A percentile compares a stretch with the other conserved stretches of the same genome.
These are phyloP conservation scores for Scelioninae gen. 1 DNA, from an alignment of 2,888 invertebrate species.

Conservation along the genomic window DNA sequence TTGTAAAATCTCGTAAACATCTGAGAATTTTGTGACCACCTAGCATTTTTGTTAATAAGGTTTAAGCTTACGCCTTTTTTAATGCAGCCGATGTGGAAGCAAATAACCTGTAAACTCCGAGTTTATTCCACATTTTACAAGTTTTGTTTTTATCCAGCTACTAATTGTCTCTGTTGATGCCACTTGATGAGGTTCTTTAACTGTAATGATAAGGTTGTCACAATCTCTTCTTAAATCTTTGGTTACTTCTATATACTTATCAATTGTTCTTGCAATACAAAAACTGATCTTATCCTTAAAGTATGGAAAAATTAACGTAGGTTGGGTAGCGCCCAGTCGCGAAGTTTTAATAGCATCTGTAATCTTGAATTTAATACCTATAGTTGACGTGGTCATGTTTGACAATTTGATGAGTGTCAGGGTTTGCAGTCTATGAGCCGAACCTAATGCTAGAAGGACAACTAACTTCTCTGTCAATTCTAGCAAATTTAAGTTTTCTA, in stretches of 20 bases:
- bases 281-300: neutral
- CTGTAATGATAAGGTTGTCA: neutral
- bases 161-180: slow-evolving; percentile 7
- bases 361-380: neutral
- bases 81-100: too few species aligned
- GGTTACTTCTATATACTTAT: slow-evolving; percentile 1
- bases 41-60: too few species aligned
- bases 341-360: slow-evolving; percentile 1
- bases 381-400: neutral
- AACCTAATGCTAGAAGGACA: slow-evolving; percentile 6
- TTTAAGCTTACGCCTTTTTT: too few species aligned
- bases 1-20: too few species aligned
- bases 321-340: neutral
- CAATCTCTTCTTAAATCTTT: neutral
- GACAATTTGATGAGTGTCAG: slow-evolving; percentile 4
- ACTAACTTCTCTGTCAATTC: slow-evolving; percentile 19
- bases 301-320: neutral
- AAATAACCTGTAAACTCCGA: neutral
- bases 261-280: slow-evolving; percentile 3
- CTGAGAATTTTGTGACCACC: too few species aligned
- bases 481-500: neutral
- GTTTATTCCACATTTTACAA: slow-evolving; percentile 6
- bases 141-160: slow-evolving; percentile 4
- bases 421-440: slow-evolving; percentile 4
- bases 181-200: neutral